Evolutionary conservation across 2,888 invertebrate genomes (phyloP).

Genomic region (Chloroclysta siterata): DNA sequence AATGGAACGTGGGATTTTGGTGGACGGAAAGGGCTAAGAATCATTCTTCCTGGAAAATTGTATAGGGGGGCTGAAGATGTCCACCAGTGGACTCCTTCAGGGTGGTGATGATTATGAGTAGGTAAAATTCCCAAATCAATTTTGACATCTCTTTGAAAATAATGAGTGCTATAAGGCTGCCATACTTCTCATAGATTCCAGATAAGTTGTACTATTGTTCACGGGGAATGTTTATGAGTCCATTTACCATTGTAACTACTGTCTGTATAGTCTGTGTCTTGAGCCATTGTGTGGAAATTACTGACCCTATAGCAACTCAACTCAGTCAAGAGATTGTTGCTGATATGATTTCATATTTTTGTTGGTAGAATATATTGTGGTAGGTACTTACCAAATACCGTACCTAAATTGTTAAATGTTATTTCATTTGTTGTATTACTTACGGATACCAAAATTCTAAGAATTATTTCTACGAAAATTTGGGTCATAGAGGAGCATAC

Average conservation of each 20-base stretch:
- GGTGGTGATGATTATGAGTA: background rate
- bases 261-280: conserved; percentile 18
- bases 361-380: background rate
- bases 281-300: conserved; percentile 45
- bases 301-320: conserved; percentile 19
- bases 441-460: background rate
- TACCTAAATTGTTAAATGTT: background rate
- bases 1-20: too few relatives aligned
- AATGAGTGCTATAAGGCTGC: background rate
- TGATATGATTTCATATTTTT: background rate
- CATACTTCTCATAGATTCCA: conserved; percentile 17
- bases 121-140: background rate
- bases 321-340: background rate
- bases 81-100: too few relatives aligned
- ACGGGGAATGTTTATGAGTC: conserved; percentile 35
- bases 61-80: too few relatives aligned
- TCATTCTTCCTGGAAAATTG: too few relatives aligned
- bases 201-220: conserved; percentile 27
- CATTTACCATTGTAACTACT: conserved; percentile 29
- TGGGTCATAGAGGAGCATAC: too few relatives aligned
- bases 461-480: too few relatives aligned
- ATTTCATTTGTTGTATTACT: background rate
- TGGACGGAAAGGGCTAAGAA: too few relatives aligned
- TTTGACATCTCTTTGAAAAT: background rate
- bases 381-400: background rate